These are phyloP conservation scores for Xylophagus ater DNA, from an alignment of 2,888 invertebrate genomes.

Conservation along the genomic window DNA sequence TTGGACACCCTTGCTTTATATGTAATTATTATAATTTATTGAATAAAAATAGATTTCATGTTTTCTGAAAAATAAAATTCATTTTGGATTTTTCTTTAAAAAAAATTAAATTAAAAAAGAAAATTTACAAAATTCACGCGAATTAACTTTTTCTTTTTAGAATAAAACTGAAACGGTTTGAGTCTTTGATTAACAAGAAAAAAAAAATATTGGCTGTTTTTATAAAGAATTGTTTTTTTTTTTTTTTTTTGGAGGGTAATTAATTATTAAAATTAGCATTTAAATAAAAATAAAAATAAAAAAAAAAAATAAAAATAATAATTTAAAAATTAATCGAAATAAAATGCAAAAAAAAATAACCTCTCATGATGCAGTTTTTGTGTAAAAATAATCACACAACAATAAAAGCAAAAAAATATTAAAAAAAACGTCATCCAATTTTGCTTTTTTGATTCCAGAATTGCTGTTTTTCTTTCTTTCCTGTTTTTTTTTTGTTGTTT, in stretches of 20 bases:
- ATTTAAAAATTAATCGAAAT: neutral
- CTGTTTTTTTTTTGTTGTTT: conserved; percentile 3
- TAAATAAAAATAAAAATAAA: neutral
- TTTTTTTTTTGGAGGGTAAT: neutral
- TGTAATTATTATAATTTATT: too few relatives aligned
- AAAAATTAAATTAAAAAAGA: too few relatives aligned
- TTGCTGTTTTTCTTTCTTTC: neutral
- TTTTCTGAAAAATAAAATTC: too few relatives aligned
- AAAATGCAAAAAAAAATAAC: conserved; percentile 6
- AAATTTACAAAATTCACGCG: too few relatives aligned
- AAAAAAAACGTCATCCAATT: conserved; percentile 2
- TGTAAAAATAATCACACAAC: neutral
- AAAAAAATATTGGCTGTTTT: too few relatives aligned
- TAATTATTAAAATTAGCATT: conserved; percentile 2
- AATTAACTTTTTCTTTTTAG: too few relatives aligned
- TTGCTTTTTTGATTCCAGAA: neutral
- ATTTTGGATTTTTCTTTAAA: too few relatives aligned
- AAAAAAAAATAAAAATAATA: neutral
- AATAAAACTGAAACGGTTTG: too few relatives aligned
- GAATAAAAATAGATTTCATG: too few relatives aligned
- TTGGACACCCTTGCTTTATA: too few relatives aligned
- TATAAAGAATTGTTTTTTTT: neutral
- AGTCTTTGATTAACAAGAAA: too few relatives aligned
- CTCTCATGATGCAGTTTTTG: conserved; percentile 10
- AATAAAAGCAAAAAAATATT: conserved; percentile 6